These are phyloP conservation scores for Pipra filicauda DNA, from an alignment of 2,113 vertebrate genomes.

Conservation along the genomic window DNA sequence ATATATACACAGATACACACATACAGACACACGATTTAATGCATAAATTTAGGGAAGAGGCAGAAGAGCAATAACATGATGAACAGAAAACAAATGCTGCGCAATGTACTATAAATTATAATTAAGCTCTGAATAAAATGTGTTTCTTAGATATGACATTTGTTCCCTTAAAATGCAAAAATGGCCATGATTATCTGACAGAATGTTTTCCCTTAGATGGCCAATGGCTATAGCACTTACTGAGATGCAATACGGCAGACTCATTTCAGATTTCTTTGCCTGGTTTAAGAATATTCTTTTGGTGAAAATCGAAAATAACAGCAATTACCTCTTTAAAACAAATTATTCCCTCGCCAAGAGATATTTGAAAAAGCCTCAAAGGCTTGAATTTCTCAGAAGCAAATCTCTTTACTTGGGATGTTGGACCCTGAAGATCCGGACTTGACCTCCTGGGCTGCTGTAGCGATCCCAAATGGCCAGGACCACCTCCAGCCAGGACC, in stretches of 20 bases:
- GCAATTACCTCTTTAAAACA: slow-evolving; percentile 47
- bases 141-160: slow-evolving; percentile 59
- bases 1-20: slow-evolving; percentile 26
- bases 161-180: slow-evolving; percentile 63
- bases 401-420: background rate
- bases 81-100: slow-evolving; percentile 60
- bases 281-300: slow-evolving; percentile 25
- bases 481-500: background rate
- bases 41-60: slow-evolving; percentile 38
- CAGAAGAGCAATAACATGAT: slow-evolving; percentile 49
- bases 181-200: slow-evolving; percentile 42
- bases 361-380: slow-evolving; percentile 25
- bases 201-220: slow-evolving; percentile 29
- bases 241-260: slow-evolving; percentile 11
- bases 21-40: slow-evolving; percentile 3
- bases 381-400: background rate
- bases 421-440: background rate
- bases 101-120: slow-evolving; percentile 64
- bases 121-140: slow-evolving; percentile 53
- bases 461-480: background rate
- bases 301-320: slow-evolving; percentile 30
- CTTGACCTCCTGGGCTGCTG: background rate
- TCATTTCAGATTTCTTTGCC: slow-evolving; percentile 51
- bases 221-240: slow-evolving; percentile 41
- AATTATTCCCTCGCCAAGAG: background rate